Base-by-base conservation (phyloP, 2,888 invertebrate species). In the Criorhina ranunculi region DNA sequence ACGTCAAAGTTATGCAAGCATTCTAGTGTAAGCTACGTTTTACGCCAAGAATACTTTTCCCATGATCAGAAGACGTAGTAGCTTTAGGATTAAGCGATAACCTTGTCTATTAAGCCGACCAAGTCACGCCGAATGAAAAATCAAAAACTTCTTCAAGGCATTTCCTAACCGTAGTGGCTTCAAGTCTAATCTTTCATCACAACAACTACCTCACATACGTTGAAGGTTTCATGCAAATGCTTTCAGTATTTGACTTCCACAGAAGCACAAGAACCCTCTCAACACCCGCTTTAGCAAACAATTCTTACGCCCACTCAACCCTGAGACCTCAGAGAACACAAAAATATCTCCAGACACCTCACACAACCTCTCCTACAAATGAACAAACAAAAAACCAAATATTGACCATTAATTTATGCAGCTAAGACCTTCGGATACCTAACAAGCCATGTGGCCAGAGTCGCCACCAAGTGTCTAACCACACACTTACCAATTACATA, bases 301-400 rank as follows among this genome's bases (percentile, higher is more conserved):
- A 60, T 72, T 72, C 72, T 51, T 51, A 72, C 72, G 60, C 72
- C 72, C 51, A 72, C 72, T 72, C 72, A 40, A 60, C 59, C 35
- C n/a, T 19, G 35, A 67, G 53, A 42, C 42, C 57, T 60, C 15
- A 29, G 29, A 31, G 44, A 17, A 1, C 7, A 31, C 1, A 37
- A n/a, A n/a, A n/a, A 12, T 40, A 59, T 24, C 42, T 29, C 12
- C 15, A 59, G 24, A 29, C 31, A 1, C 11, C 31, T 42, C 33
- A 9, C 9, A 1, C 24, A 49, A 9, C 46, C 44, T 62, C 44
- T 62, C 51, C 37, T 9, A 51, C 51, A 15, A 35, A 67, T 17
- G 31, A 67, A 11, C 35, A 67, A 55, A 31, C 17, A 51, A 46
- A 17, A 51, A 12, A 46, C n/a, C 59, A 59, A 33, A 29, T 42